These are phyloP conservation scores for Lithodes maja DNA, from an alignment of 2,888 invertebrate species.

Conservation along the genomic window DNA sequence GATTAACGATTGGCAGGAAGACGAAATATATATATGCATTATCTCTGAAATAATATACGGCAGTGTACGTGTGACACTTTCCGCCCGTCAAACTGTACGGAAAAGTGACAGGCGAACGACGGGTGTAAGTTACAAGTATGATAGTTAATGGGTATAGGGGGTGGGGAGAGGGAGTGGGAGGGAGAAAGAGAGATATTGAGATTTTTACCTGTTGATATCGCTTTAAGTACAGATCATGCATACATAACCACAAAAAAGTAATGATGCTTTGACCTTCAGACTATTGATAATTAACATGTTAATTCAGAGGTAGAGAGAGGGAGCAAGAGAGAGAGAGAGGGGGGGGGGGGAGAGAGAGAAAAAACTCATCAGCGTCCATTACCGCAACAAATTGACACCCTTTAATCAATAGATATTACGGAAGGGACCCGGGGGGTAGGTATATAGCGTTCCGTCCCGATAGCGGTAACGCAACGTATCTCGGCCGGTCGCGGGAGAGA, in stretches of 20 bases:
- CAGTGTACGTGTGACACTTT: neutral
- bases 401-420: slow-evolving; percentile 40
- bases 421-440: neutral
- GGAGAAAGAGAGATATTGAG: neutral
- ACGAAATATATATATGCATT: neutral
- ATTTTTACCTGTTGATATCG: too few relatives aligned
- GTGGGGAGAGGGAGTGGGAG: neutral
- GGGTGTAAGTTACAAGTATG: slow-evolving; percentile 23
- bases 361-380: slow-evolving; percentile 41
- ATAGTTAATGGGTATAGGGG: slow-evolving; percentile 11
- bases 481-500: neutral
- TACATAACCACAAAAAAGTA: too few relatives aligned
- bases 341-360: neutral
- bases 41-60: neutral
- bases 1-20: neutral
- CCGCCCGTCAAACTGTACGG: neutral
- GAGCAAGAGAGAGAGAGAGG: neutral
- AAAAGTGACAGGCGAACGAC: slow-evolving; percentile 1
- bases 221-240: too few relatives aligned
- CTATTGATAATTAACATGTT: too few relatives aligned
- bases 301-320: neutral
- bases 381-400: slow-evolving; percentile 50
- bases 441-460: slow-evolving; percentile 8
- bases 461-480: slow-evolving; percentile 28
- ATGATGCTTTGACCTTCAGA: too few relatives aligned